Evolutionary conservation across 92 coral and sea anemone genomes (phyloP).

Genomic region (Palythoa caribaeorum): DNA sequence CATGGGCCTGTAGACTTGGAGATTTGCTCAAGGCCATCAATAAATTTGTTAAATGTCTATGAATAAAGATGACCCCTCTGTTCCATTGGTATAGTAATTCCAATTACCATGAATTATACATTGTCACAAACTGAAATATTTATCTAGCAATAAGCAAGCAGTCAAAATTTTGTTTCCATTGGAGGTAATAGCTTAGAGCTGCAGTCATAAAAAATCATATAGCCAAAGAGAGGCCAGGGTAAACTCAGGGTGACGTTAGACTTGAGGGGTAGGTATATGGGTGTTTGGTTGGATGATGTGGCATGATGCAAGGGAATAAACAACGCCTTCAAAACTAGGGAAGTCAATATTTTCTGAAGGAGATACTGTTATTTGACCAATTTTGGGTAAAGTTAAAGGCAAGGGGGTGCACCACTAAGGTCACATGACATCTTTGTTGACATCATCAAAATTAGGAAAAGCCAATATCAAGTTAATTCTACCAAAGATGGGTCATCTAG

Average conservation of each 20-base stretch:
- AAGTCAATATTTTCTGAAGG: neutral
- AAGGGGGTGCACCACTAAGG: slow-evolving; percentile 14
- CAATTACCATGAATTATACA: slow-evolving; percentile 4
- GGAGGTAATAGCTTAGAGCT: too few species aligned
- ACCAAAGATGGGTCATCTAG: too few species aligned
- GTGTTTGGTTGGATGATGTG: slow-evolving; percentile 17
- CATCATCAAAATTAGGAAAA: slow-evolving; percentile 15
- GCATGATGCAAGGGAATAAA: slow-evolving; percentile 19
- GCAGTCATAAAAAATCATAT: slow-evolving; percentile 29
- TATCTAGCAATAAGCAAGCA: neutral
- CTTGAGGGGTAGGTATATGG: neutral
- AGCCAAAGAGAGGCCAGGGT: slow-evolving; percentile 25
- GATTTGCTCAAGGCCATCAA: neutral
- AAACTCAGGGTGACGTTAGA: slow-evolving; percentile 20
- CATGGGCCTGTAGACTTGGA: neutral
- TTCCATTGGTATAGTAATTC: neutral
- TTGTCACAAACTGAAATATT: slow-evolving; percentile 31
- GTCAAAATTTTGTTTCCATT: neutral
- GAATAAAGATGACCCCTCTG: neutral
- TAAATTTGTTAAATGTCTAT: too few species aligned
- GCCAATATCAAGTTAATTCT: slow-evolving; percentile 4
- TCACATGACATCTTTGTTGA: slow-evolving; percentile 3
- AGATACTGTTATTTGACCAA: slow-evolving; percentile 8
- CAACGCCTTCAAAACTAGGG: slow-evolving; percentile 19
- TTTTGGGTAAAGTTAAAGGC: neutral